Evolutionary conservation across 37 sponge, comb jelly and placozoan genomes (phyloP), one percentile per base, ranked within the genome.

Genomic region (Bolinopsis microptera): DNA sequence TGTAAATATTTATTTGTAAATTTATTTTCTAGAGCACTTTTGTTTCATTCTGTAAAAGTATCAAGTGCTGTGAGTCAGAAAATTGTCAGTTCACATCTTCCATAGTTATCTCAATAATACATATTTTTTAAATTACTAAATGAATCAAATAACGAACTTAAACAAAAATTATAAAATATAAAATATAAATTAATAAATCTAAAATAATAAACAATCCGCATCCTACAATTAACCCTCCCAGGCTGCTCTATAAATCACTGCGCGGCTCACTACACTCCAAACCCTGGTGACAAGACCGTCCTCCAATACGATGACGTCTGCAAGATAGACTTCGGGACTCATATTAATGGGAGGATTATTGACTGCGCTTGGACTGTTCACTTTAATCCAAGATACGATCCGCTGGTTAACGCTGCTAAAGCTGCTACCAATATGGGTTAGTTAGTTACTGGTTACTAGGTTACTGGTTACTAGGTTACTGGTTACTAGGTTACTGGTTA

Each of bases 241-340:
- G 99, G 99, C 0, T 97, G 97, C 93, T 97, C 97, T 36, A 93
- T 98, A 48, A 98, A 98, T 92, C 93, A 96, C 94, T 98, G 99
- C 95, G 99, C 99, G 8, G 99, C 99, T 0, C 99, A 98, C 94
- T 98, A 98, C 96, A 98, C 99, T 26, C 99, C 99, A 48, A 98
- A 98, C 94, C 95, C 93, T 76, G 99, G 99, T 0, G 99, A 98
- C 93, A 76, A 95, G 35, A 98, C 97, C 67, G 97, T 98, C 25
- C 96, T 98, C 0, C 88, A 94, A 39, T 97, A 97, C 76, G 97
- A 98, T 93, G 99, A 98, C 68, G 97, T 98, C 37, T 97, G 97
- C 92, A 98, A 98, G 93, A 94, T 98, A 22, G 99, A 98, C 94
- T 98, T 97, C 95, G 99, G 99, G 9, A 97, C 97, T 28, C 99